These are phyloP conservation scores for Mythimna albipuncta DNA, from an alignment of 2,888 invertebrate species.

Conservation along the genomic window DNA sequence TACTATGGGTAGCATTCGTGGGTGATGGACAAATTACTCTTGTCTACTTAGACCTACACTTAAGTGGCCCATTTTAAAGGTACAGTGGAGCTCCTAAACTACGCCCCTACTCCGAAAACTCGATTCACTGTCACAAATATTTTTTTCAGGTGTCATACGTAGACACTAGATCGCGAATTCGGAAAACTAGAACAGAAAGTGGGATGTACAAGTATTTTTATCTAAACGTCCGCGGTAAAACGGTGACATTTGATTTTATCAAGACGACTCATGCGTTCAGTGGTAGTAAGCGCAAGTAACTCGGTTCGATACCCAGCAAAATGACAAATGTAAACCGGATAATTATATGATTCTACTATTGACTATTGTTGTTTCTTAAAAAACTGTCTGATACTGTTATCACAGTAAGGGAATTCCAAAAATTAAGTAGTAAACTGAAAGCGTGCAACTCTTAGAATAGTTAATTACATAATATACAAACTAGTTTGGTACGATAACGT, in stretches of 20 bases:
- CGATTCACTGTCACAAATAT: conserved; percentile 31
- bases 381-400: not conserved
- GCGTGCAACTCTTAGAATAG: not conserved
- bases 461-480: conserved; percentile 32
- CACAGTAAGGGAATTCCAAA: conserved; percentile 5
- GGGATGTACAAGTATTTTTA: conserved; percentile 45
- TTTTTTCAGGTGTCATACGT: conserved; percentile 2
- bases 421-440: not conserved
- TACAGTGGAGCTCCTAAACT: not conserved
- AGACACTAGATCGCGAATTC: not conserved
- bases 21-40: conserved; percentile 2
- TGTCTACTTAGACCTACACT: conserved; percentile 1
- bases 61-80: not conserved
- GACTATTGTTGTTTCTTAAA: not conserved
- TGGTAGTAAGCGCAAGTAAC: conserved; percentile 2
- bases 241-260: conserved; percentile 19
- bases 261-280: conserved; percentile 4
- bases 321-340: conserved; percentile 1
- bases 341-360: not conserved
- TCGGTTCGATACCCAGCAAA: conserved; percentile 29
- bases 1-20: not conserved
- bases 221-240: conserved; percentile 19
- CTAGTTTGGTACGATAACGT: conserved; percentile 6
- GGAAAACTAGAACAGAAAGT: conserved; percentile 6
- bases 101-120: conserved; percentile 32